Percentiles rank a stretch among this genome's conserved stretches.
phyloP scores from a whole-genome alignment of 2,888 invertebrate genomes.

The Drosophila recens region DNA sequence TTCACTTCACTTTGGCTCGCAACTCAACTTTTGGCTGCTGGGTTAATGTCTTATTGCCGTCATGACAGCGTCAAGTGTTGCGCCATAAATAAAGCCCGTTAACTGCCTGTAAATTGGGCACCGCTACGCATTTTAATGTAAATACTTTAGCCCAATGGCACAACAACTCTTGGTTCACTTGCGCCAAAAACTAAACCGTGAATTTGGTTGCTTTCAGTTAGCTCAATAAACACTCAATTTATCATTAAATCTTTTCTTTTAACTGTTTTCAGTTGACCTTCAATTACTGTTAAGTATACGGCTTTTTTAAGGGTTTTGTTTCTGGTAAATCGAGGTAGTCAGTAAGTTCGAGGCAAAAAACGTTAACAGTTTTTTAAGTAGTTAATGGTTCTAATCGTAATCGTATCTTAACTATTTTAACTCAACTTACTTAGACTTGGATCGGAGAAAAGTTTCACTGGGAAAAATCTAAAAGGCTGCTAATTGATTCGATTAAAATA shows the following conservation, averaged over 20 bases:
- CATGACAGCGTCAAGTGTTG: slow-evolving; percentile 49
- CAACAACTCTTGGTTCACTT: slow-evolving; percentile 1
- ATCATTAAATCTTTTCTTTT: slow-evolving; percentile 8
- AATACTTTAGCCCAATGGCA: slow-evolving; percentile 26
- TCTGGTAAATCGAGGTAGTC: background rate
- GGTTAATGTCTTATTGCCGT: slow-evolving; percentile 16
- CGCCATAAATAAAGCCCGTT: slow-evolving; percentile 57
- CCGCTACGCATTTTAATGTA: slow-evolving; percentile 52
- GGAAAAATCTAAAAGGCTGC: background rate
- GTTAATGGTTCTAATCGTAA: background rate
- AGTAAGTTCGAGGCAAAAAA: background rate
- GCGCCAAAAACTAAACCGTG: slow-evolving; percentile 12
- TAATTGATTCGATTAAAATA: background rate
- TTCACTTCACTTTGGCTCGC: background rate
- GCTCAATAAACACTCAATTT: slow-evolving; percentile 16
- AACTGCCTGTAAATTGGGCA: slow-evolving; percentile 59
- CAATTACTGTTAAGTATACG: no score
- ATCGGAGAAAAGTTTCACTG: background rate
- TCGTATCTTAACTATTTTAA: background rate
- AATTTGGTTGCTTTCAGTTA: background rate
- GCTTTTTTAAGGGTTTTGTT: background rate
- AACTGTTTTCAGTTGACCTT: background rate
- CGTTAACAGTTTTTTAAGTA: background rate
- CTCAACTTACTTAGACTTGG: background rate
- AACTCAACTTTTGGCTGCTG: slow-evolving; percentile 30